Conservation (phyloP, 2,888 invertebrate genomes). For the Eurois occulta region DNA sequence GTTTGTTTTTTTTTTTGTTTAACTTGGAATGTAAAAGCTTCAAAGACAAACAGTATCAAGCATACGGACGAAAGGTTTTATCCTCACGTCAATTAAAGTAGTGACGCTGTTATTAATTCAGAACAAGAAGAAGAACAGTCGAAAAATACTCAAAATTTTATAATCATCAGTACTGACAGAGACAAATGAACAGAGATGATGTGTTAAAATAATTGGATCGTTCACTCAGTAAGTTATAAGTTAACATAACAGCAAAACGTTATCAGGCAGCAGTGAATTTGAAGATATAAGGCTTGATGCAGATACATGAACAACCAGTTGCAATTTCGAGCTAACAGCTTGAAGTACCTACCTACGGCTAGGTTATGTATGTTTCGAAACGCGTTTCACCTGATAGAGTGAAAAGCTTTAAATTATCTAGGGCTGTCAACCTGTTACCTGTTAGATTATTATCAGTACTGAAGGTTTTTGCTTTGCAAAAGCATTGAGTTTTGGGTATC, state of each 20-base stretch:
- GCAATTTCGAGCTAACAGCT: slow-evolving; percentile 43
- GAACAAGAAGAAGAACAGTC: background rate
- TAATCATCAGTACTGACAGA: slow-evolving; percentile 1
- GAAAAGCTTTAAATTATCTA: slow-evolving; percentile 65
- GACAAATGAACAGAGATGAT: background rate
- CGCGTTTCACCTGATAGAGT: slow-evolving; percentile 68
- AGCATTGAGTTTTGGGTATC: slow-evolving; percentile 33
- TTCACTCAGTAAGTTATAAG: background rate
- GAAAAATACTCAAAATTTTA: background rate
- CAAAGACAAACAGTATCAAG: background rate
- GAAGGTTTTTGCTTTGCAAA: slow-evolving; percentile 36
- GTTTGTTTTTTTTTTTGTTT: too few relatives aligned
- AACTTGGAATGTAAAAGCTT: background rate
- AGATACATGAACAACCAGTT: slow-evolving; percentile 49
- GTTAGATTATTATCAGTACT: slow-evolving; percentile 50
- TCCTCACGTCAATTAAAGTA: background rate
- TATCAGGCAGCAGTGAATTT: slow-evolving; percentile 31
- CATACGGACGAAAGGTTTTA: background rate
- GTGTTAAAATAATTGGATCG: background rate
- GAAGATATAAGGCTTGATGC: slow-evolving; percentile 28
- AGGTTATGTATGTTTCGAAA: slow-evolving; percentile 70
- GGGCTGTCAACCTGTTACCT: slow-evolving; percentile 55
- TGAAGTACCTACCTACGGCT: slow-evolving; percentile 32
- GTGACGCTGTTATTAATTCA: background rate
- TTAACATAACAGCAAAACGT: background rate